A percentile compares a stretch with the other conserved stretches of the same genome.
Conservation (phyloP, 2,888 invertebrate genomes). For the Drosophila demipolita region DNA sequence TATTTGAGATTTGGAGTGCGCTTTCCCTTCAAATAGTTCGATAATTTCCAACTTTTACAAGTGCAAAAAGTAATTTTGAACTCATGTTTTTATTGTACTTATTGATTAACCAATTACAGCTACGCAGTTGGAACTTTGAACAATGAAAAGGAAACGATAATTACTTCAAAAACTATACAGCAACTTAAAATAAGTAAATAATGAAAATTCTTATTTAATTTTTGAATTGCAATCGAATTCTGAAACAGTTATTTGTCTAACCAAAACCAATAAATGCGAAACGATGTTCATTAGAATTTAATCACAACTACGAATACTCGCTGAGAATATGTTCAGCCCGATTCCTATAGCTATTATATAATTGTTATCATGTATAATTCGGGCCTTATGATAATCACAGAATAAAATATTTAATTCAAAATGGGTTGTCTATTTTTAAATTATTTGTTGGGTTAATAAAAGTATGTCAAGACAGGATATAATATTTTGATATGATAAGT, state of each 20-base stretch:
- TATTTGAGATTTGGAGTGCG: constrained; percentile 1
- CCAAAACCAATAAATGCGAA: constrained; percentile 16
- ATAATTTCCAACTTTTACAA: constrained; percentile 1
- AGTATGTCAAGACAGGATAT: not conserved
- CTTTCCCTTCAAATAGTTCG: constrained; percentile 1
- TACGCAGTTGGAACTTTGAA: not conserved
- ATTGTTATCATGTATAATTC: constrained; percentile 1
- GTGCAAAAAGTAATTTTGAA: constrained; percentile 1
- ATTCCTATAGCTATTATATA: constrained; percentile 17
- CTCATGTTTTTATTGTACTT: constrained; percentile 1
- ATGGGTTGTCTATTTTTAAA: not conserved
- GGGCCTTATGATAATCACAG: not conserved
- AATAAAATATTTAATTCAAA: constrained; percentile 19
- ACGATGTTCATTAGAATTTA: constrained; percentile 61
- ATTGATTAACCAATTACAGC: not conserved
- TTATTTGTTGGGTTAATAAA: not conserved
- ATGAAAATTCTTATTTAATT: not conserved
- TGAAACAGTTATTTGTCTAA: constrained; percentile 2
- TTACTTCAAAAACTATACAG: not conserved
- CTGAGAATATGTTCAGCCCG: constrained; percentile 31
- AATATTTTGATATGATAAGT: not conserved
- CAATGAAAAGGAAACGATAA: constrained; percentile 1
- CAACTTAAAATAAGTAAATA: not conserved
- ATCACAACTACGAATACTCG: constrained; percentile 44
- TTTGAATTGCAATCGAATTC: not conserved